These are phyloP conservation scores for Brachionus rubens DNA, from an alignment of 1,140 invertebrate genomes.

Conservation along the genomic window DNA sequence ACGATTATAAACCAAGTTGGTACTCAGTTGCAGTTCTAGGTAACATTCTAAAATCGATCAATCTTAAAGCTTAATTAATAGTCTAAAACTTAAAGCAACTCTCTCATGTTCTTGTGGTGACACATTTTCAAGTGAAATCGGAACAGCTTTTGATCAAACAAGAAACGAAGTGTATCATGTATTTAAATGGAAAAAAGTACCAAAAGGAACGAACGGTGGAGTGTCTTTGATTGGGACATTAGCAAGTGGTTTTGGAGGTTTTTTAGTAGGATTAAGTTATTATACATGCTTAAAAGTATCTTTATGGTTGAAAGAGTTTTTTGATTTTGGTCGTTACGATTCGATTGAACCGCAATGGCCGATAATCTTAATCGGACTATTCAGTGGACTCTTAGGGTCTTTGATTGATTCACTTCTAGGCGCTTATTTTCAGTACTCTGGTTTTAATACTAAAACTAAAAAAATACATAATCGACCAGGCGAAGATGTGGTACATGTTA, in stretches of 20 bases:
- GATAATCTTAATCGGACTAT: background rate
- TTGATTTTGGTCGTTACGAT: background rate
- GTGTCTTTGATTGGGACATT: background rate
- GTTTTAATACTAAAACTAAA: background rate
- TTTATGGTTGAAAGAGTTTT: background rate
- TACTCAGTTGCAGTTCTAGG: constrained; percentile 19
- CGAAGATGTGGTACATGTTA: background rate
- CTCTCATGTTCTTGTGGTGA: constrained; percentile 4
- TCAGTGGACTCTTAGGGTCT: constrained; percentile 22
- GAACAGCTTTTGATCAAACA: constrained; percentile 1
- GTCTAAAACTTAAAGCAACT: background rate
- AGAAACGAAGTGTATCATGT: constrained; percentile 22
- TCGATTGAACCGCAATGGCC: background rate
- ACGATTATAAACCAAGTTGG: constrained; percentile 36
- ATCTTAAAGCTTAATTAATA: background rate
- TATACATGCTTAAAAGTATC: background rate
- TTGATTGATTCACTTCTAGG: constrained; percentile 13
- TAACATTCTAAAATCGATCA: background rate
- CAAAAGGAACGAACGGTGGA: constrained; percentile 29
- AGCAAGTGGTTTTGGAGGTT: background rate
- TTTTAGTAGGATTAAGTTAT: constrained; percentile 20
- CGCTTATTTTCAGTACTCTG: constrained; percentile 10
- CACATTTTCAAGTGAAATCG: constrained; percentile 24
- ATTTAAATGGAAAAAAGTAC: constrained; percentile 20
- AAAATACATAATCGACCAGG: background rate